Evolutionary conservation across 1,140 invertebrate genomes (phyloP).

Genomic region (Temnothorax nylanderi): DNA sequence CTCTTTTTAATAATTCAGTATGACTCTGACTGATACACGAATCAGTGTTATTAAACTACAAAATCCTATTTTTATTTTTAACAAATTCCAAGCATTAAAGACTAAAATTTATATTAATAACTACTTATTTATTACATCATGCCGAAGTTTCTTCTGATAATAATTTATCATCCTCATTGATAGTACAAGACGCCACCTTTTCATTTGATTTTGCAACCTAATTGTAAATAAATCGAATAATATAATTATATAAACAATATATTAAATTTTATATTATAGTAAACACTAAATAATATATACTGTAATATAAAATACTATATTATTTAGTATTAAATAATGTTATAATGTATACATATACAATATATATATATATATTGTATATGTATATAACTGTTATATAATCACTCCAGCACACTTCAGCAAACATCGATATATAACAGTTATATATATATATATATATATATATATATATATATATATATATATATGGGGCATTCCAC

Average conservation of each 20-base stretch:
- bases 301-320: no score
- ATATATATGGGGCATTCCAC: no score
- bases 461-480: no score
- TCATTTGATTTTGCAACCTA: conserved; percentile 34
- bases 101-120: conserved; percentile 51
- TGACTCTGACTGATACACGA: conserved; percentile 14
- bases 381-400: no score
- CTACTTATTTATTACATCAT: conserved; percentile 31
- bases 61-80: neutral
- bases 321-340: neutral
- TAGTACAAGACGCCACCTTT: neutral
- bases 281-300: neutral
- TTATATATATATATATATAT: no score
- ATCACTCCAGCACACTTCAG: no score
- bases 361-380: neutral
- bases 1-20: conserved; percentile 44
- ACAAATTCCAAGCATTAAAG: neutral
- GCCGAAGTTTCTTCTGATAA: conserved; percentile 6
- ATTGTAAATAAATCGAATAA: neutral
- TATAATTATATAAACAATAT: neutral
- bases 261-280: no score
- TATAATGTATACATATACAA: neutral
- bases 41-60: neutral
- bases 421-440: no score
- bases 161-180: conserved; percentile 42